A percentile compares a stretch with the other conserved stretches of the same genome.
These are phyloP conservation scores for silkworm (Bombyx mori) DNA, from an alignment of 1,140 invertebrate species.

Conservation along the genomic window DNA sequence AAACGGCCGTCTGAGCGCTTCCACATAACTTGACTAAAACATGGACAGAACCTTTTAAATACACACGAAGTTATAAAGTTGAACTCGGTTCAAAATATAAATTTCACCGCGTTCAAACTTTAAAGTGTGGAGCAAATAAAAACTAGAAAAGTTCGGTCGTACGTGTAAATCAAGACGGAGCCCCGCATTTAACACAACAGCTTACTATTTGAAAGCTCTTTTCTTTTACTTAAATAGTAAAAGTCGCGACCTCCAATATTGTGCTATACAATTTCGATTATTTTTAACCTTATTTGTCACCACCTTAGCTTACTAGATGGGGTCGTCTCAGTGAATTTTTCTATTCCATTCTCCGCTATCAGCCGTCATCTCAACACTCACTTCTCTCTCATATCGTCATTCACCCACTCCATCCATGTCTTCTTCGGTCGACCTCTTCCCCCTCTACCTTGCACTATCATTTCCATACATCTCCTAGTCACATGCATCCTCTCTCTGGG, in stretches of 20 bases:
- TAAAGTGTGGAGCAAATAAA: background rate
- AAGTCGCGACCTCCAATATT: background rate
- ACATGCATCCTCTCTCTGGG: no score
- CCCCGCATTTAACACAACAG: background rate
- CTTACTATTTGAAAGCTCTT: background rate
- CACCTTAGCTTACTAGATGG: no score
- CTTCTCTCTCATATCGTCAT: no score
- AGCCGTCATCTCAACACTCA: no score
- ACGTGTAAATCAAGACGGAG: slow-evolving; percentile 1
- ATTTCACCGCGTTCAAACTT: background rate
- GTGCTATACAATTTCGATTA: background rate
- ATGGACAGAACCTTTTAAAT: background rate
- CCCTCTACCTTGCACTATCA: no score
- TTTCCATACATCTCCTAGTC: no score
- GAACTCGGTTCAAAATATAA: background rate
- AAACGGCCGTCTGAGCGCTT: no score
- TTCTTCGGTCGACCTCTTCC: no score
- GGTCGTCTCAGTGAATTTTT: no score
- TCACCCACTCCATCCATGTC: no score
- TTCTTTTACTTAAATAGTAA: background rate
- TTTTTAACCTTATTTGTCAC: background rate
- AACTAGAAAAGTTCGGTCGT: background rate
- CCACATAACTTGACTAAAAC: background rate
- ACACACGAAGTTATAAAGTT: background rate
- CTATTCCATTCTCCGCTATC: no score